These are phyloP conservation scores for Sturnira hondurensis DNA, from an alignment of 2,113 vertebrate species.

Conservation along the genomic window DNA sequence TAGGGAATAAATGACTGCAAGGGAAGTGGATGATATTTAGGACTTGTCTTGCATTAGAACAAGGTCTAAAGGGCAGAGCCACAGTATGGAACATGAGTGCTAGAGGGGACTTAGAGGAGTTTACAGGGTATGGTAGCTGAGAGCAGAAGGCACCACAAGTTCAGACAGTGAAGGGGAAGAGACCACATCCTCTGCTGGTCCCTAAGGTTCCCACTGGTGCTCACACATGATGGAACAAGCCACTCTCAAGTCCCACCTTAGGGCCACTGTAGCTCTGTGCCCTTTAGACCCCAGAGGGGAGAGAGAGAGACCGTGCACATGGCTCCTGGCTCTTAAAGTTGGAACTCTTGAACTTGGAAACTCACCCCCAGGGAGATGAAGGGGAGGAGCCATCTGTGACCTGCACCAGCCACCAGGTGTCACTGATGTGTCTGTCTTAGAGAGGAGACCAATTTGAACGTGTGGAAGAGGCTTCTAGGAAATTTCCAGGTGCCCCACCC, in stretches of 20 bases:
- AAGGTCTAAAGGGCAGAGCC: neutral
- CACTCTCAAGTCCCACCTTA: neutral
- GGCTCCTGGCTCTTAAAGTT: neutral
- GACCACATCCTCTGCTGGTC: neutral
- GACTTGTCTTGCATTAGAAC: neutral
- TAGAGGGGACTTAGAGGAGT: neutral
- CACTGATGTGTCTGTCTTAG: constrained; percentile 32
- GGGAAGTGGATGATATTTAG: neutral
- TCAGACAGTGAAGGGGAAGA: neutral
- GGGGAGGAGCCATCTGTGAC: neutral
- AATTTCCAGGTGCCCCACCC: neutral
- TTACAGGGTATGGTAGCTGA: neutral
- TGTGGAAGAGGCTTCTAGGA: constrained; percentile 36
- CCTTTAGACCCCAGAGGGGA: neutral
- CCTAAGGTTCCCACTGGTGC: neutral
- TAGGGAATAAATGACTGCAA: constrained; percentile 50
- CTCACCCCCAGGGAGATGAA: neutral
- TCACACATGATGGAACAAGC: neutral
- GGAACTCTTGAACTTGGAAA: neutral
- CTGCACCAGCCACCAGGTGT: constrained; percentile 61
- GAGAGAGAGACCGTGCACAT: no score
- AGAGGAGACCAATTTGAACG: neutral
- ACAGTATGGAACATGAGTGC: neutral
- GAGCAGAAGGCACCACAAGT: neutral
- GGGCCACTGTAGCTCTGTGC: neutral